phyloP scores from a whole-genome alignment of 2,113 vertebrate species.

The Propithecus coquereli region DNA sequence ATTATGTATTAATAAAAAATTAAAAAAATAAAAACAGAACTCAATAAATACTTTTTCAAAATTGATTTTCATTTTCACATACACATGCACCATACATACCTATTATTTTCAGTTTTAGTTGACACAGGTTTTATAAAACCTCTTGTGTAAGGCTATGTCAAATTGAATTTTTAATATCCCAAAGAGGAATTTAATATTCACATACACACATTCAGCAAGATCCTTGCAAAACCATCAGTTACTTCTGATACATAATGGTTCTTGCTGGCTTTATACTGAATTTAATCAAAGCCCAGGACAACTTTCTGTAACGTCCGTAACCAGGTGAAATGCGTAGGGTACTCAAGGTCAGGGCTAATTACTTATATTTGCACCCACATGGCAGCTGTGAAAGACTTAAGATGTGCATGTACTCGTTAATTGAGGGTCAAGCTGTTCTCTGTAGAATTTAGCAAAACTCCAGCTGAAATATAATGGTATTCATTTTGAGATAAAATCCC shows the following conservation, averaged over 20 bases:
- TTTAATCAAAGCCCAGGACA: conserved; percentile 46
- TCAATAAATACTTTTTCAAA: neutral
- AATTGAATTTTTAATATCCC: conserved; percentile 40
- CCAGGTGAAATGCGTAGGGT: neutral
- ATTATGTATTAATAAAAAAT: neutral
- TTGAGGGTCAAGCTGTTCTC: conserved; percentile 42
- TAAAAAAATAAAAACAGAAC: neutral
- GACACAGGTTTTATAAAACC: neutral
- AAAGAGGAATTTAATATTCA: conserved; percentile 27
- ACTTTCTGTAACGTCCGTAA: conserved; percentile 22
- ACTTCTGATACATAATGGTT: neutral
- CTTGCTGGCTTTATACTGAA: conserved; percentile 7
- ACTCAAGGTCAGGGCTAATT: conserved; percentile 40
- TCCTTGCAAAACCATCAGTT: conserved; percentile 13
- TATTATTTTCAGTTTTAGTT: neutral
- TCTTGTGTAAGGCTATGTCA: neutral
- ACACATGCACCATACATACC: neutral
- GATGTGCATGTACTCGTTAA: neutral
- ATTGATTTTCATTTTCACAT: neutral
- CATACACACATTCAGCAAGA: neutral
- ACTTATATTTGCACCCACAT: conserved; percentile 4
- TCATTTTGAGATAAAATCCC: conserved; percentile 22
- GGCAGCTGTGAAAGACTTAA: conserved; percentile 27
- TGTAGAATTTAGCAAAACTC: conserved; percentile 42
- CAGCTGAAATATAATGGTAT: conserved; percentile 20